Base-by-base conservation (phyloP, 2,797 vertebrate genomes). In the Sebastes nivosus region DNA sequence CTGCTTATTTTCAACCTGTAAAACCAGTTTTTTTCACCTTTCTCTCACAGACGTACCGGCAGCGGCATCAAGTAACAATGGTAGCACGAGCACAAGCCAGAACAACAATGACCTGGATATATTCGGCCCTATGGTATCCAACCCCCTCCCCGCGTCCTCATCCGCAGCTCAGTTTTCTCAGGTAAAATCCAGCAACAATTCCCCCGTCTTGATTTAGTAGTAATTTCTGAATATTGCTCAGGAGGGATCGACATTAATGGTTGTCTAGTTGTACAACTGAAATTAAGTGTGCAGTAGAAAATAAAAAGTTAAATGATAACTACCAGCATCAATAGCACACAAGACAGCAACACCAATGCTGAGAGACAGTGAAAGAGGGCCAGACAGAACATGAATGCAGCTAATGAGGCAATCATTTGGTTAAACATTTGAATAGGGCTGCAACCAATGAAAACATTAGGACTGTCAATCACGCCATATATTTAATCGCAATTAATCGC, bases 91-190 rank as follows among this genome's bases (percentile, higher is more conserved):
- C 74, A 94, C 93, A 82, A 93, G 95, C 85, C 90, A 97, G 12
- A 95, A 97, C 93, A 94, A 97, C 91, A 97, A 97, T 80, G 98
- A 99, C 93, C 93, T 99, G 91, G 98, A 99, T 94, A 99, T 99
- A 94, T 99, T 99, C 11, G 99, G 98, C 68, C 99, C 99, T 24
- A 99, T 99, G 99, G 97, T 99, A 58, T 99, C 99, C 86, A 99
- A 99, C 90, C 98, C 98, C 77, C 95, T 99, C 86, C 99, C 98
- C 8, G 94, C 96, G 27, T 95, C 95, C 79, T 89, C 93, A 73
- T 91, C 93, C 22, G 79, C 94, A 75, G 86, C 90, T 91, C 95
- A 93, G 88, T 96, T 96, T 93, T 67, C 94, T 92, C 94, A 95
- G 94, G 94, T 95, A 93, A 84, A 75, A 42, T 5, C 25, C 20